These are phyloP conservation scores for Trypoxylon attenuatum DNA, from an alignment of 2,888 invertebrate species.

Conservation along the genomic window DNA sequence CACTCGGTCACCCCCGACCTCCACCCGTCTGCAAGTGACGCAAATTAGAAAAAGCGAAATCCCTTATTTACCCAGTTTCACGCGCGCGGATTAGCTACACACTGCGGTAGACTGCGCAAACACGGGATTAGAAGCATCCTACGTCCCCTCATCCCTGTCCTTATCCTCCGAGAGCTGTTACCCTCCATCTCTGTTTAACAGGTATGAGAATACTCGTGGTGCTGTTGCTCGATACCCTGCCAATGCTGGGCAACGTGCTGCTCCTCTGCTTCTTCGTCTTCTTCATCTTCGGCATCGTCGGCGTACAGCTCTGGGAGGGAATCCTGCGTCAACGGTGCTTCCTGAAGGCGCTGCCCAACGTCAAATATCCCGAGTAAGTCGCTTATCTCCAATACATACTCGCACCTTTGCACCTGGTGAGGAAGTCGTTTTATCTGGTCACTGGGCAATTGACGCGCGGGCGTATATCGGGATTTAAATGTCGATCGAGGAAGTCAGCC, in stretches of 20 bases:
- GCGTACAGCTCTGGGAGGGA: conserved; percentile 99
- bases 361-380: conserved; percentile 86
- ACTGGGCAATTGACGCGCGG: conserved; percentile 10
- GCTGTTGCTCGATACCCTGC: conserved; percentile 97
- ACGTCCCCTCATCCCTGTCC: neutral
- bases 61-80: conserved; percentile 5
- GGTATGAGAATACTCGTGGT: conserved; percentile 99
- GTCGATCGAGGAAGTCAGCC: no score
- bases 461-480: conserved; percentile 26
- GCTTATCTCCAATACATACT: neutral
- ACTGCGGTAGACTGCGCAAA: conserved; percentile 1
- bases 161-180: neutral
- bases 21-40: neutral
- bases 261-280: conserved; percentile 99
- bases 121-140: no score
- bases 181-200: conserved; percentile 71
- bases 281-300: conserved; percentile 99
- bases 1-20: conserved; percentile 2
- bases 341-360: conserved; percentile 83
- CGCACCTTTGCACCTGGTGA: neutral
- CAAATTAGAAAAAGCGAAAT: conserved; percentile 10
- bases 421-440: neutral
- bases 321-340: conserved; percentile 96
- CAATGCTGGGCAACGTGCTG: conserved; percentile 99
- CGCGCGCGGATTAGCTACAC: neutral